Percentiles rank a stretch among this genome's conserved stretches.
Evolutionary conservation across 92 coral and sea anemone species (phyloP).

Genomic region (Virgularia gustaviana): DNA sequence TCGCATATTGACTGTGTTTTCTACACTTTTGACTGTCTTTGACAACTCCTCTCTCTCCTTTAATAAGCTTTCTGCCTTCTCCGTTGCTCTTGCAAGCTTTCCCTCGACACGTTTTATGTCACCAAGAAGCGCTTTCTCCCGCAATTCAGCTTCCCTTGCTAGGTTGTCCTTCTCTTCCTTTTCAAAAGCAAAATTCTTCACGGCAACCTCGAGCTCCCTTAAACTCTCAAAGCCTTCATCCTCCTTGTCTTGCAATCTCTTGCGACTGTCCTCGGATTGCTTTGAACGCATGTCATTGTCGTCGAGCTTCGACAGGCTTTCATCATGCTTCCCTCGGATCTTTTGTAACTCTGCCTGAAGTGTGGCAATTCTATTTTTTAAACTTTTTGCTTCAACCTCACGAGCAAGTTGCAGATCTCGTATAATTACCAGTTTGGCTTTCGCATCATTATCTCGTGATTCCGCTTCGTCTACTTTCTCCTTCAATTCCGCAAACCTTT

Average conservation of each 20-base stretch:
- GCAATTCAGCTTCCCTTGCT: constrained; percentile 15
- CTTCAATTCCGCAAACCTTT: constrained; percentile 18
- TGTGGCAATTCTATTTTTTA: constrained; percentile 4
- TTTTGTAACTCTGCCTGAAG: not conserved
- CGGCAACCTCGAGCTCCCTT: constrained; percentile 12
- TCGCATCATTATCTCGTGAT: constrained; percentile 11
- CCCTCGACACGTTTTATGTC: constrained; percentile 19
- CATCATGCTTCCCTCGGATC: not conserved
- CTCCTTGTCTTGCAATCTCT: constrained; percentile 16
- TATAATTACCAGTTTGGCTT: constrained; percentile 1
- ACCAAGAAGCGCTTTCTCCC: constrained; percentile 10
- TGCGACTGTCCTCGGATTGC: constrained; percentile 19
- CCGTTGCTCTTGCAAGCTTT: not conserved
- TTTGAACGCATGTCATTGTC: constrained; percentile 26
- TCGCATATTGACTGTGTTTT: constrained; percentile 16
- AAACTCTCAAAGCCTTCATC: constrained; percentile 28
- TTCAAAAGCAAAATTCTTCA: not conserved
- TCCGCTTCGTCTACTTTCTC: constrained; percentile 9
- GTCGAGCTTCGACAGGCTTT: not conserved
- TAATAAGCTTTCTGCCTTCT: not conserved
- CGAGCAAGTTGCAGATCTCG: not conserved
- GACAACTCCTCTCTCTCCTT: not conserved
- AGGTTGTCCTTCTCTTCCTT: constrained; percentile 19
- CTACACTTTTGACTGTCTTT: not conserved
- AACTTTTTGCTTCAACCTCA: constrained; percentile 8